Evolutionary conservation across 2,888 invertebrate species (phyloP).

Genomic region (Helicoverpa assulta): DNA sequence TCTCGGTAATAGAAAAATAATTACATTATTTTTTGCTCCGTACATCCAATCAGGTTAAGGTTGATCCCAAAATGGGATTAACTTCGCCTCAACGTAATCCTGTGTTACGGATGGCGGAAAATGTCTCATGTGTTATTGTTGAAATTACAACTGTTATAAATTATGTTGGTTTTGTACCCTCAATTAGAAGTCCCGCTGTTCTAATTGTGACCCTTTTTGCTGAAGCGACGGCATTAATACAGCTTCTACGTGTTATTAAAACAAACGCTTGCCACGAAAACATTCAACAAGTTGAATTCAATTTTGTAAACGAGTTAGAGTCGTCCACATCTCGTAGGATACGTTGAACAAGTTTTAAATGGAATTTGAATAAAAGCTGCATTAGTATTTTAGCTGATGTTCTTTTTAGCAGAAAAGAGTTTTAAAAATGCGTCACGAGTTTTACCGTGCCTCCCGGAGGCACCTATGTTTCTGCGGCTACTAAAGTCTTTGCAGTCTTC

Average conservation of each 20-base stretch:
- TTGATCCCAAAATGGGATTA: constrained; percentile 31
- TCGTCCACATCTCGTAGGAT: constrained; percentile 19
- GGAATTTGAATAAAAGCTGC: constrained; percentile 21
- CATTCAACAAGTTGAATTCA: constrained; percentile 53
- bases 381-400: constrained; percentile 10
- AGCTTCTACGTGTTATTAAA: constrained; percentile 50
- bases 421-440: neutral
- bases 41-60: constrained; percentile 38
- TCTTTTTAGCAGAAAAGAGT: constrained; percentile 4
- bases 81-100: constrained; percentile 24
- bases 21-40: constrained; percentile 37
- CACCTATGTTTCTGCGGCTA: no score
- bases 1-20: constrained; percentile 54
- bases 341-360: constrained; percentile 32
- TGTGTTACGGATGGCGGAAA: constrained; percentile 14
- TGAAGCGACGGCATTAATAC: constrained; percentile 50
- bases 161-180: constrained; percentile 47
- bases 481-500: no score
- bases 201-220: constrained; percentile 62
- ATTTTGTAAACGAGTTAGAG: constrained; percentile 40
- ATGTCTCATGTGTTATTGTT: constrained; percentile 48
- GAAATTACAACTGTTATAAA: constrained; percentile 66
- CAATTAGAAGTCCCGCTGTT: constrained; percentile 68
- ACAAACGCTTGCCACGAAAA: constrained; percentile 37
- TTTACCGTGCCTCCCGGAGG: no score